Conservation (phyloP, 2,888 invertebrate species). For the Andrena minutula region DNA sequence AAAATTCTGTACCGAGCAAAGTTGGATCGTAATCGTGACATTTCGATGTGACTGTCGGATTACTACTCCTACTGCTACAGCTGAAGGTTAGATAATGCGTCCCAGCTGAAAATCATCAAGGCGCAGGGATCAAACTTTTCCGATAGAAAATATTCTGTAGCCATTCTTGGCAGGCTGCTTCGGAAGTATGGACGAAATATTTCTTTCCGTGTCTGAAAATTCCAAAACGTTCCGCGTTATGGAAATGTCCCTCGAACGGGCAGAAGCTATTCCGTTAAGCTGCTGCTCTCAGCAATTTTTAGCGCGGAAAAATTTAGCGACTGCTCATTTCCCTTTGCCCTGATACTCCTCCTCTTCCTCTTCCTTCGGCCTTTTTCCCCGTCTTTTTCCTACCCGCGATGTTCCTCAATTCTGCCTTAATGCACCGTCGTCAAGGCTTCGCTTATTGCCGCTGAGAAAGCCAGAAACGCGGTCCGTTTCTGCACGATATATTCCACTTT, state of each 20-base stretch:
- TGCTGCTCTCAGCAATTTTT: constrained; percentile 65
- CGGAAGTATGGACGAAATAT: constrained; percentile 51
- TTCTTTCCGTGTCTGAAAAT: constrained; percentile 48
- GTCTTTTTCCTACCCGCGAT: neutral
- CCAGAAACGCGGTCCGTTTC: constrained; percentile 14
- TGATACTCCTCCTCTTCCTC: neutral
- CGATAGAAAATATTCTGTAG: constrained; percentile 35
- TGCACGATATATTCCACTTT: constrained; percentile 24
- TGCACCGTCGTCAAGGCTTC: constrained; percentile 22
- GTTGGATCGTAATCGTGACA: neutral
- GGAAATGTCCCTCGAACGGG: constrained; percentile 57
- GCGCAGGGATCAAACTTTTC: neutral
- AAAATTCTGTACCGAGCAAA: neutral
- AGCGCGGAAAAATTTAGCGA: constrained; percentile 65
- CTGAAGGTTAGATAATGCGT: neutral
- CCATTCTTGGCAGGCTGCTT: constrained; percentile 41
- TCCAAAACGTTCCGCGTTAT: constrained; percentile 57
- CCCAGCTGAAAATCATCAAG: neutral
- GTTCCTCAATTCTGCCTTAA: constrained; percentile 46
- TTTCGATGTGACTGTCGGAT: neutral
- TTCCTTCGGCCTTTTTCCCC: constrained; percentile 1
- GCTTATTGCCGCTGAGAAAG: constrained; percentile 6
- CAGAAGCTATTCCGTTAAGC: constrained; percentile 60
- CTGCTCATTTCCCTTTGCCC: constrained; percentile 43
- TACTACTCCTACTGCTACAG: too few relatives aligned